Conservation (phyloP, 2,113 vertebrate genomes). For the Rhea pennata region DNA sequence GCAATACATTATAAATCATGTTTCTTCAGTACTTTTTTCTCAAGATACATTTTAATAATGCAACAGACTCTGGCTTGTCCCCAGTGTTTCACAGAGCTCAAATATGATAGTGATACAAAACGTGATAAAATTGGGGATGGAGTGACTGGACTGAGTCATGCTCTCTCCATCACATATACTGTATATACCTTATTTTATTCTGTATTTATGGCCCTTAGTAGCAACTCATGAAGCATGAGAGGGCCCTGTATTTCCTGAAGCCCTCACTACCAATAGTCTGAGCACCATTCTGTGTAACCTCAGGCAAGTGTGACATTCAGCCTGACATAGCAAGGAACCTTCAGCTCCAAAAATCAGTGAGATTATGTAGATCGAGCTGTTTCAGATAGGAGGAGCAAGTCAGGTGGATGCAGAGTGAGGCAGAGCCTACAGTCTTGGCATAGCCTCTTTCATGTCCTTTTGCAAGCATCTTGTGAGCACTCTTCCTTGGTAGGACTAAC, state of each 20-base stretch:
- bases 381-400: neutral
- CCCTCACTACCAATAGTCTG: neutral
- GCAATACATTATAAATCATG: fast-evolving
- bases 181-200: neutral
- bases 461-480: neutral
- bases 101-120: neutral
- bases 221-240: neutral
- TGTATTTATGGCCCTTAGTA: neutral
- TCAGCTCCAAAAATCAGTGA: neutral
- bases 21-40: neutral
- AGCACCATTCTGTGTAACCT: neutral
- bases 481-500: neutral
- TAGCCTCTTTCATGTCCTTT: neutral
- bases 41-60: neutral
- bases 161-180: neutral
- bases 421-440: neutral
- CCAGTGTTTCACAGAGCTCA: neutral
- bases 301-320: neutral
- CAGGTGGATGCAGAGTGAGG: neutral
- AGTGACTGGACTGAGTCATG: neutral
- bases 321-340: neutral
- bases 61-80: neutral
- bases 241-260: neutral
- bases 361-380: neutral
- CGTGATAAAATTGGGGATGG: neutral